phyloP scores from a whole-genome alignment of 2,888 invertebrate genomes.

The Acleris sparsana region DNA sequence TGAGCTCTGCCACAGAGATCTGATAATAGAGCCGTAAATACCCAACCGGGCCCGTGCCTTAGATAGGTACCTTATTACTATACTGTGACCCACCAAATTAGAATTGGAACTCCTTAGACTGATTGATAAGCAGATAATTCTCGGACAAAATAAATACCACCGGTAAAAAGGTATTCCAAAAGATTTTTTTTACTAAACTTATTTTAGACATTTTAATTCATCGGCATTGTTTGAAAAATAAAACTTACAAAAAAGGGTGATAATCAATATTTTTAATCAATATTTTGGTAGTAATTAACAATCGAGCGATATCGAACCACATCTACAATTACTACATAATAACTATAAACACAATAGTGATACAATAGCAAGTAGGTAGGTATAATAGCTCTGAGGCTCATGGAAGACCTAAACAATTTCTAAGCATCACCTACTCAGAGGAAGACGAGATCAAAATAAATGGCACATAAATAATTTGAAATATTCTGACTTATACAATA shows the following conservation, averaged over 20 bases:
- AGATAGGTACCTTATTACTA: no score
- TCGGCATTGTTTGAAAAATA: no score
- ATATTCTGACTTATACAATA: constrained; percentile 41
- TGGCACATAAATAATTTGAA: constrained; percentile 63
- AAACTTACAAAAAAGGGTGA: background rate
- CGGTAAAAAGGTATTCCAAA: no score
- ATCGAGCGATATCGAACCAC: constrained; percentile 19
- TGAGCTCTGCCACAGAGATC: no score
- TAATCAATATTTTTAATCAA: constrained; percentile 20
- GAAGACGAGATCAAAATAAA: constrained; percentile 77
- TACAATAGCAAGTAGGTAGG: background rate
- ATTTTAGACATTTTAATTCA: no score
- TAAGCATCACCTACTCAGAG: constrained; percentile 42
- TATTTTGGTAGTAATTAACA: constrained; percentile 24
- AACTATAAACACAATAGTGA: background rate
- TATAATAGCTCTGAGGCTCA: constrained; percentile 30
- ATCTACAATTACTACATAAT: constrained; percentile 19
- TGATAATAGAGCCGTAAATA: no score
- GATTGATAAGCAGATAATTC: no score
- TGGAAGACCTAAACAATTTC: constrained; percentile 48
- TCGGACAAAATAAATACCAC: no score
- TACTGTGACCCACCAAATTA: no score
- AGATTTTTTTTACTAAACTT: no score
- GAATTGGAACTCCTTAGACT: no score
- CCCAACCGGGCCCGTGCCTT: no score